These are phyloP conservation scores for Platalea minor DNA, from an alignment of 2,797 vertebrate genomes.

Conservation along the genomic window DNA sequence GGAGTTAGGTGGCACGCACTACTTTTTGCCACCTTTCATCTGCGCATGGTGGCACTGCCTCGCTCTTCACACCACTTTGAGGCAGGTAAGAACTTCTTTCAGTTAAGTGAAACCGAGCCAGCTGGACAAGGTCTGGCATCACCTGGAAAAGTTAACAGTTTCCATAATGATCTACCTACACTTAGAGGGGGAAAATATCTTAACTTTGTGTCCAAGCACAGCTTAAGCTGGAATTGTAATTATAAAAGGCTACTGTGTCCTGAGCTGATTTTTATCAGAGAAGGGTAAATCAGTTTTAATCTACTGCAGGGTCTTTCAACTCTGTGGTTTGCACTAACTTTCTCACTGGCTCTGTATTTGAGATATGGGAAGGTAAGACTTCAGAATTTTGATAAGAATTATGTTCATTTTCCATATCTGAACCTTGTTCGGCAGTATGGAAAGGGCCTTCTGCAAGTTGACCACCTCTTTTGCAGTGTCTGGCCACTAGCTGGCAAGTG, in stretches of 20 bases:
- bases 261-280: background rate
- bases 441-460: background rate
- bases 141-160: background rate
- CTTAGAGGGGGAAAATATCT: background rate
- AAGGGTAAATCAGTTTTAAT: background rate
- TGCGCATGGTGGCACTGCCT: background rate
- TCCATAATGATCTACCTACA: background rate
- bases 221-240: background rate
- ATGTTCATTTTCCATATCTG: background rate
- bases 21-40: background rate
- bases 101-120: background rate
- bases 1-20: background rate
- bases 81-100: background rate
- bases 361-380: background rate
- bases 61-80: background rate
- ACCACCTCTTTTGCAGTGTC: background rate
- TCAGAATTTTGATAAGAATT: background rate
- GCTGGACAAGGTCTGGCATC: background rate
- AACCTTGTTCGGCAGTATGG: background rate
- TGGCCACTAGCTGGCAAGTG: background rate
- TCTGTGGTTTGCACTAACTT: background rate
- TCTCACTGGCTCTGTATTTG: background rate
- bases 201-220: background rate
- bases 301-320: background rate
- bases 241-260: background rate